Conservation (phyloP, 2,888 invertebrate species). For the Apodemia hepburni region DNA sequence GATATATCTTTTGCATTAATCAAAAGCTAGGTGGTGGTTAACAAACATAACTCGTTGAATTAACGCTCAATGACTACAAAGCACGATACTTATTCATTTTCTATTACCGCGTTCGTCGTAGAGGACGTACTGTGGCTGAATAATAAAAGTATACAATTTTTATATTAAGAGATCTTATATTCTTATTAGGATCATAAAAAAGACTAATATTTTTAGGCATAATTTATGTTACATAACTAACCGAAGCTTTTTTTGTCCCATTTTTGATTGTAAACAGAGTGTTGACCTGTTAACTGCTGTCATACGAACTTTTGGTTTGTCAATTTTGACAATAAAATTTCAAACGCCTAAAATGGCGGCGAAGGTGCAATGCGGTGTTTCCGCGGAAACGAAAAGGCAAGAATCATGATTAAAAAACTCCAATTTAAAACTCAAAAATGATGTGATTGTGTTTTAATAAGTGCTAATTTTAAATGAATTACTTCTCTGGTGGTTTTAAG, state of each 20-base stretch:
- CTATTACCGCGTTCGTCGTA: neutral
- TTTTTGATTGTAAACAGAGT: neutral
- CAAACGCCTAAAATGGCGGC: constrained; percentile 48
- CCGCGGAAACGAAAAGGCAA: constrained; percentile 66
- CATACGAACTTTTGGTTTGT: constrained; percentile 33
- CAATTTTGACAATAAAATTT: constrained; percentile 31
- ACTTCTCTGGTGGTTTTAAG: constrained; percentile 31
- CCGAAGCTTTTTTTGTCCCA: too few species aligned
- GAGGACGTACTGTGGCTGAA: neutral
- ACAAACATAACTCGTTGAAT: neutral
- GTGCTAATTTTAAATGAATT: constrained; percentile 40
- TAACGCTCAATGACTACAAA: constrained; percentile 12
- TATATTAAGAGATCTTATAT: neutral
- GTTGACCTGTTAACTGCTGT: constrained; percentile 19
- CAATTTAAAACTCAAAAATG: constrained; percentile 59
- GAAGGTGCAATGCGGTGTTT: constrained; percentile 78
- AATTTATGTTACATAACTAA: neutral
- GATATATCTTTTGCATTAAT: neutral
- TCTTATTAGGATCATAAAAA: neutral
- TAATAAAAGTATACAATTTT: neutral
- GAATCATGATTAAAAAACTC: constrained; percentile 62
- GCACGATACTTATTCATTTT: constrained; percentile 10
- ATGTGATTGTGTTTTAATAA: constrained; percentile 53
- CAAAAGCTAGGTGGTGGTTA: constrained; percentile 2
- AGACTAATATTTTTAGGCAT: neutral